Evolutionary conservation across 1,140 invertebrate genomes (phyloP).

Genomic region (Drosophila hydei): DNA sequence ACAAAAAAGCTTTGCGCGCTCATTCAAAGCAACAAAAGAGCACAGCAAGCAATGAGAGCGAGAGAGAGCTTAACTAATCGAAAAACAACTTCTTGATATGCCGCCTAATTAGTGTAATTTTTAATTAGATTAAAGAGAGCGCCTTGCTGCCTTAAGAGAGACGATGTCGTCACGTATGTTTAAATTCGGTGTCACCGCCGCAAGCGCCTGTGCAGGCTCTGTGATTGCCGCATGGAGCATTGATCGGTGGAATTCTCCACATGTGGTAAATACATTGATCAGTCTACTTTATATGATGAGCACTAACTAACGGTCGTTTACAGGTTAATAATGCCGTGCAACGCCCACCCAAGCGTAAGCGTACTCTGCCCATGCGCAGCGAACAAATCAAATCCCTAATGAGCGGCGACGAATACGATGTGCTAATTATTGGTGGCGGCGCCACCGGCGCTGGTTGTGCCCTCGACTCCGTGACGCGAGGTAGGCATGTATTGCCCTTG

Average conservation of each 20-base stretch:
- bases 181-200: slow-evolving; percentile 77
- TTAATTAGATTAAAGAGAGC: slow-evolving; percentile 20
- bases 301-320: too few relatives aligned
- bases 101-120: slow-evolving; percentile 16
- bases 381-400: slow-evolving; percentile 93
- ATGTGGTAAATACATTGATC: slow-evolving; percentile 54
- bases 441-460: slow-evolving; percentile 97
- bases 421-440: slow-evolving; percentile 98
- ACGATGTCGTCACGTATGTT: slow-evolving; percentile 81
- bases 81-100: background rate
- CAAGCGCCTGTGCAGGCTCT: slow-evolving; percentile 74
- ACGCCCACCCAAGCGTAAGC: slow-evolving; percentile 86
- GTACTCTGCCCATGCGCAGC: slow-evolving; percentile 90
- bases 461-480: slow-evolving; percentile 94
- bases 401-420: slow-evolving; percentile 92
- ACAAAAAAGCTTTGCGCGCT: slow-evolving; percentile 43
- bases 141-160: slow-evolving; percentile 39
- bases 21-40: background rate
- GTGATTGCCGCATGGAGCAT: slow-evolving; percentile 72
- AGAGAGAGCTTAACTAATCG: background rate
- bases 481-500: slow-evolving; percentile 10
- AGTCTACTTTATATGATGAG: background rate
- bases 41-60: background rate
- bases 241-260: slow-evolving; percentile 72
- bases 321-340: slow-evolving; percentile 84